Evolutionary conservation across 2,113 vertebrate genomes (phyloP), one percentile per base, ranked within the genome.

Genomic region (Charadrius vociferus): DNA sequence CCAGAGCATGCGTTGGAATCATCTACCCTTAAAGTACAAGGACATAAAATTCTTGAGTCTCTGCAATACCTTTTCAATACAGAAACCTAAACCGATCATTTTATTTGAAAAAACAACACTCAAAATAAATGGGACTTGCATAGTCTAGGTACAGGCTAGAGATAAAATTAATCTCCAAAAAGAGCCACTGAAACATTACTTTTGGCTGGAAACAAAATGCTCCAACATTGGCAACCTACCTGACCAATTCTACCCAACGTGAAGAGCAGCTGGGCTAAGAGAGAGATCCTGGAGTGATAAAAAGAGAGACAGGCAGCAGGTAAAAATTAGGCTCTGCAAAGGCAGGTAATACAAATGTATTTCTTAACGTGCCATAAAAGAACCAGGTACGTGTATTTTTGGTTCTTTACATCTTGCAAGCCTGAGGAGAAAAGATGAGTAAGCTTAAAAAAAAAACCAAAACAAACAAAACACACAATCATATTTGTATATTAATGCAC

Each of bases 401-500:
- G 41, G 32, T 68, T 84, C 78, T 71, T 85, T 72, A 43, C 68
- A 61, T 68, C 43, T 45, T 73, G 62, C 30, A 91, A 91, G 66
- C 45, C 53, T 0, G 2, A 92, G 55, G 58, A 92, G 18, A 68
- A 94, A 36, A 82, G 30, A 89, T 82, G 81, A 95, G 86, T 68
- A 95, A 94, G 68, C 52, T 75, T 65, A 10, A 66, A 84, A 77
- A 81, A 90, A 84, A 61, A 67, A 37, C 10, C 11, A 39, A 29
- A 17, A 6, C 49, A 16, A 2, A 20, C 39, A 41, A 41, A 41
- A 41, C 39, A 39, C 18, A 66, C 73, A 80, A 83, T 92, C 36
- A 67, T 93, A 91, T 86, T 95, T 89, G 81, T 87, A 49, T 91
- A 95, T 84, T 92, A 95, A 92, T 78, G 49, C 77, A 68, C 3